Base-by-base conservation (phyloP, 1,140 invertebrate genomes). In the Drosophila dunni region DNA sequence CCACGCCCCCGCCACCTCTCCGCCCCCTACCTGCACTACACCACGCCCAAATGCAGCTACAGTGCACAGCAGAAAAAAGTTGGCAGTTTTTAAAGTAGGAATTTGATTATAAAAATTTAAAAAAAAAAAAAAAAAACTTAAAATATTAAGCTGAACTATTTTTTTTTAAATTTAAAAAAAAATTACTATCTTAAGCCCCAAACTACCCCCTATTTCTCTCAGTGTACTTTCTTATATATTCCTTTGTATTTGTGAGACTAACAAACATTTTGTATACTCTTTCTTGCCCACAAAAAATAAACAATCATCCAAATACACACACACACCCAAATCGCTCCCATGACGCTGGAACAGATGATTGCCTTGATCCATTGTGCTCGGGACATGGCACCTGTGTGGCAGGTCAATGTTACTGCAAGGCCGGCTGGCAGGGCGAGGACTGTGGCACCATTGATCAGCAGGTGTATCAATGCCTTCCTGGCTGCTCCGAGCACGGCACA, bases 321-420 rank as follows among this genome's bases (percentile, higher is more conserved):
- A 24, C 50, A 13, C 38, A 13, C 40, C n/a, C 9, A 13, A 38
- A 34, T 38, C 11, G 33, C n/a, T n/a, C 36, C 11, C 24, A n/a
- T 13, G 29, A 53, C 50, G 62, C 64, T 51, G 53, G 53, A 9
- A 38, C 53, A 88, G 96, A 95, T 91, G 96, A 97, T 92, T 98
- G 97, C 93, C 92, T 95, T 79, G 97, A 98, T 92, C 96, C 97
- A 3, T 95, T 95, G 38, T 99, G 98, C 93, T 96, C 96, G 13
- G 95, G 95, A 33, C 98, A 98, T 90, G 98, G 98, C 0, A 95
- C 96, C 54, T 99, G 98, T 93, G 95, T 98, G 36, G 95, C 97
- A 68, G 98, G 98, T 1, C 96, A 96, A 66, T 99, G 98, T 93
- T 96, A 98, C 79, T 99, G 98, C 93, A 96, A 97, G 86, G 97